Conservation (phyloP, 2,797 vertebrate species). For the Phataginus tricuspis region DNA sequence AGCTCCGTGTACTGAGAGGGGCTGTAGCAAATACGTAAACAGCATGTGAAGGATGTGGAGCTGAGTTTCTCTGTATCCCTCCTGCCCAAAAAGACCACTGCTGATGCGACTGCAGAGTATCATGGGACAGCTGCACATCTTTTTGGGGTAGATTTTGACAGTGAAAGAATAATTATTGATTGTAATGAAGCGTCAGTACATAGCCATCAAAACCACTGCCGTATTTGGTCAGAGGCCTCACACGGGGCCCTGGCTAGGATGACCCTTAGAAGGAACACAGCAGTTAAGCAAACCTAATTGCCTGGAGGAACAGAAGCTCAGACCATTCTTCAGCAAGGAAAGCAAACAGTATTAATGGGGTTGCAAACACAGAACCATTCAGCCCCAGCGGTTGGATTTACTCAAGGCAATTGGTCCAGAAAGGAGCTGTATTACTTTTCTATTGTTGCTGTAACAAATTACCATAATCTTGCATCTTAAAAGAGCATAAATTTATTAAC, state of each 20-base stretch:
- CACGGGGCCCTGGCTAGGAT: neutral
- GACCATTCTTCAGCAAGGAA: neutral
- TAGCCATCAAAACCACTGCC: conserved; percentile 52
- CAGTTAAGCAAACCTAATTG: neutral
- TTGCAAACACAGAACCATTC: neutral
- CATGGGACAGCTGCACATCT: neutral
- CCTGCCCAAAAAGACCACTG: neutral
- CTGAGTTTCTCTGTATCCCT: neutral
- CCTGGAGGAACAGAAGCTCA: neutral
- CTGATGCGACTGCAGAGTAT: neutral
- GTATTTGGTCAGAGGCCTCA: conserved; percentile 49
- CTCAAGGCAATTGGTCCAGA: neutral
- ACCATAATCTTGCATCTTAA: neutral
- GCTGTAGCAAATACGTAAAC: neutral
- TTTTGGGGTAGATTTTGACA: neutral
- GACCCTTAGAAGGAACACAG: neutral
- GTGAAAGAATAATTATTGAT: neutral
- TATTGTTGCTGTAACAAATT: neutral
- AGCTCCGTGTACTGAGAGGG: neutral
- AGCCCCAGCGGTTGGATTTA: fast-evolving
- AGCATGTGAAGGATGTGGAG: neutral
- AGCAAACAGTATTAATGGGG: neutral
- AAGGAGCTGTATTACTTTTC: neutral
- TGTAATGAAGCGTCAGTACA: neutral
- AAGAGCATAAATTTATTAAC: neutral